Base-by-base conservation (phyloP, 2,888 invertebrate genomes). In the Calliphora vomitoria region DNA sequence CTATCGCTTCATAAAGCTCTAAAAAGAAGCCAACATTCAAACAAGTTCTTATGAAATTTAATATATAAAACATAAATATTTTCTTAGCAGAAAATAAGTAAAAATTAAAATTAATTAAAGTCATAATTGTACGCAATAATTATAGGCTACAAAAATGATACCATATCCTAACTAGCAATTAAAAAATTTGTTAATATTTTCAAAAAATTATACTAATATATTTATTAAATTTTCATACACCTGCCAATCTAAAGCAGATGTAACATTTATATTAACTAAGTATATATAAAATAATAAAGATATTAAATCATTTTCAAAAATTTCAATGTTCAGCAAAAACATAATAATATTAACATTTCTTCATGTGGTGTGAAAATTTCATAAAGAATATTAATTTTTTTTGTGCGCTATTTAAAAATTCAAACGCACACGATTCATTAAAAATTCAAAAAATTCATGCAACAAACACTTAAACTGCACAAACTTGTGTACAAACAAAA, bases 371-470 rank as follows among this genome's bases (percentile, higher is more conserved):
- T 87, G 82, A 87, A 82, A 79, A 82, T 53, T 87, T 85, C 82
- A 82, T 82, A 85, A 82, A 62, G 83, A 83, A 87, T 87, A 87
- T 87, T 87, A 74, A 85, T 82, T 82, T 81, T 47, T 25, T 20
- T 71, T 35, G 47, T 3, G 18, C n/a, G 6, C 10, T 72, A 41
- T 84, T 72, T 64, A 53, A 66, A 50, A 66, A 50, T 20, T 10
- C 41, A 75, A 81, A 81, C 60, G 58, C 55, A 81, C 11, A 85
- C 55, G 64, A 76, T 81, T 79, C 74, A 85, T 87, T 87, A 75
- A 79, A 64, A 82, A 85, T 85, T 47, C 64, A 69, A 69, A 75
- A 79, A 69, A 86, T 82, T 18, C 66, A 44, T 69, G 50, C 64
- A 60, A 18, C 64, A 72, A 75, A 81, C 81, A 71, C 53, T 81